phyloP scores from a whole-genome alignment of 1,140 invertebrate genomes.

The Drosophila baimaii region DNA sequence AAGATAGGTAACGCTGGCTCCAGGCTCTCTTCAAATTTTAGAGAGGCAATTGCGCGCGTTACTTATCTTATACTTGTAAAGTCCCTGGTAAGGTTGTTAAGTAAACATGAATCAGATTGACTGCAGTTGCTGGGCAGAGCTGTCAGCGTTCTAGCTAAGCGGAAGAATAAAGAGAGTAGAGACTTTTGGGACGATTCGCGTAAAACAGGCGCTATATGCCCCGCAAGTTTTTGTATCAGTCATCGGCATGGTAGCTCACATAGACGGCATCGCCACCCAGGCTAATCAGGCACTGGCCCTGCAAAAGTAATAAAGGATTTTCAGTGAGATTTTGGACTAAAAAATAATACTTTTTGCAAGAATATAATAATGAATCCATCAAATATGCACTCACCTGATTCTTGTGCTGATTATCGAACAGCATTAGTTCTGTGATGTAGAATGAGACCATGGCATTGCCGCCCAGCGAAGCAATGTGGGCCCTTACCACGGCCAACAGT shows the following conservation, averaged over 20 bases:
- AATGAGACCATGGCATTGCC: conserved; percentile 98
- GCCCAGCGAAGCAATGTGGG: conserved; percentile 96
- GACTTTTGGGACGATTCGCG: conserved; percentile 77
- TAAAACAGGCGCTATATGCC: conserved; percentile 80
- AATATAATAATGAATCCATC: too few relatives aligned
- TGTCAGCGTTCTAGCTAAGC: conserved; percentile 34
- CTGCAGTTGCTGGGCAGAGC: conserved; percentile 31
- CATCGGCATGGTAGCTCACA: conserved; percentile 85
- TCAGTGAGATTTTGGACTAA: background rate
- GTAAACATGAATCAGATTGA: conserved; percentile 19
- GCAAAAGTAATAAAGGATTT: conserved; percentile 64
- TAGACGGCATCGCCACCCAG: conserved; percentile 96
- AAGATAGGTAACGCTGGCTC: too few relatives aligned
- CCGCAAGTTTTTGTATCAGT: conserved; percentile 77
- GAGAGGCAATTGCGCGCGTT: too few relatives aligned
- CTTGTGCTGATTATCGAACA: conserved; percentile 96
- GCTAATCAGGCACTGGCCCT: conserved; percentile 97
- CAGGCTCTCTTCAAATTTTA: too few relatives aligned
- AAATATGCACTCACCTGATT: conserved; percentile 91
- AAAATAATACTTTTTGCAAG: too few relatives aligned
- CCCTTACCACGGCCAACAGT: conserved; percentile 94
- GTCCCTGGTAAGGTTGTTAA: conserved; percentile 13
- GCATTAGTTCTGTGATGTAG: conserved; percentile 95
- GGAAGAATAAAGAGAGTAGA: conserved; percentile 52
- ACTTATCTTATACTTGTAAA: too few relatives aligned